Evolutionary conservation across 2,888 invertebrate species (phyloP), one percentile per base, ranked within the genome.

Genomic region (Limenitis camilla): DNA sequence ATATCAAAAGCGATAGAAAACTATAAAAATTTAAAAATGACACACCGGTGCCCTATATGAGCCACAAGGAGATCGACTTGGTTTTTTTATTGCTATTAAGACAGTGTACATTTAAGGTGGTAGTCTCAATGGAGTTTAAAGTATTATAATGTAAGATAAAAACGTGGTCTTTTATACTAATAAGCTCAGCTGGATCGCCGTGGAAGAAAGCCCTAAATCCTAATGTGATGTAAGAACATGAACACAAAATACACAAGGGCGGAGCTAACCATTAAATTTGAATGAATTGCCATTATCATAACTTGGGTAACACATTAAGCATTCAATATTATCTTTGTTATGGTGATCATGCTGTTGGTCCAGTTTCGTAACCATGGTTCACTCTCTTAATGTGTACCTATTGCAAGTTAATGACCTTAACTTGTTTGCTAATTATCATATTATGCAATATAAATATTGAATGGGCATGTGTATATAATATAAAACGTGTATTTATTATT

Each of bases 281-380:
- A 38, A 28, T 33, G 28, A 30, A 32, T 40, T 55, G 28, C 49
- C 42, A 49, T 49, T 52, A 55, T 8, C 44, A 40, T 44, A 40
- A 11, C 32, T 28, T 45, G 33, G 33, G 40, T 43, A 19, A 30
- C 33, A 19, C 11, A 30, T 45, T 35, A 45, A 8, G 40, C 30
- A 48, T 44, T 38, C 43, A 48, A 33, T 35, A 41, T 29, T 33
- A 40, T 9, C 41, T 48, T 52, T 52, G 55, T 52, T 52, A 52
- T 48, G 40, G 40, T 39, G 48, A 49, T 45, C 38, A 46, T 35
- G 42, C 28, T 7, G 42, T 53, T 49, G 55, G 38, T 49, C 55
- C 40, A 52, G 32, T 45, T 52, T 41, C 29, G 43, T 19, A 32
- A 47, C 38, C 30, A 10, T 11, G 32, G 35, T 35, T 27, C 40